phyloP scores from a whole-genome alignment of 2,113 vertebrate species.

The Alectura lathami region DNA sequence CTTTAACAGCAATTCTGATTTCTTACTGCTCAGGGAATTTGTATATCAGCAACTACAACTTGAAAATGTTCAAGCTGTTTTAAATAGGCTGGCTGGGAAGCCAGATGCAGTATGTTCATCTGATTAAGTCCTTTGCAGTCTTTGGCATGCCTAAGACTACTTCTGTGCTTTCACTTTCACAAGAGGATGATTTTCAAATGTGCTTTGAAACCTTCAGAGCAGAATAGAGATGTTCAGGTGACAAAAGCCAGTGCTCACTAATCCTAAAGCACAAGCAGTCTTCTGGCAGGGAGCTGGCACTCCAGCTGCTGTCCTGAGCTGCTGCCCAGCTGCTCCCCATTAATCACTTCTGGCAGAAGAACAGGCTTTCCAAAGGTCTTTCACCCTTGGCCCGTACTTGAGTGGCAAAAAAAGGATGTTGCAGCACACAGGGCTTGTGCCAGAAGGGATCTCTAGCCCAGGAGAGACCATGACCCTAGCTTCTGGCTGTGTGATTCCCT shows the following conservation, averaged over 20 bases:
- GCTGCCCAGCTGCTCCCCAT: background rate
- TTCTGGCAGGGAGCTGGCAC: background rate
- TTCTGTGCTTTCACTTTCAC: conserved; percentile 4
- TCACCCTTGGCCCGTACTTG: conserved; percentile 1
- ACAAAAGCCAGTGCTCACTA: background rate
- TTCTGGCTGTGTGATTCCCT: background rate
- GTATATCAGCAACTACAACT: background rate
- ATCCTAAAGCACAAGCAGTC: background rate
- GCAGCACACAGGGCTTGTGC: background rate
- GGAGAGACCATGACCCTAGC: background rate
- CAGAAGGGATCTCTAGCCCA: background rate
- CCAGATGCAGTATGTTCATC: background rate
- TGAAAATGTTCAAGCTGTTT: background rate
- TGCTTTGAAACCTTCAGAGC: background rate
- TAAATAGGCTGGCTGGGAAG: background rate
- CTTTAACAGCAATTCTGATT: background rate
- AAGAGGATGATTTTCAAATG: background rate
- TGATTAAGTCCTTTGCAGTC: background rate
- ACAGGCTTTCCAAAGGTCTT: conserved; percentile 24
- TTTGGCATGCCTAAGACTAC: background rate
- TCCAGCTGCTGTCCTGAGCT: background rate
- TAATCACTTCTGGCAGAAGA: conserved; percentile 15
- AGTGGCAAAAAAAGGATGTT: background rate
- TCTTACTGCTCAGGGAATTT: background rate
- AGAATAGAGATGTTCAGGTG: background rate